A percentile compares a stretch with the other conserved stretches of the same genome.
Evolutionary conservation across 2,113 vertebrate genomes (phyloP).

Genomic region (Leptobrachium ailaonicum): DNA sequence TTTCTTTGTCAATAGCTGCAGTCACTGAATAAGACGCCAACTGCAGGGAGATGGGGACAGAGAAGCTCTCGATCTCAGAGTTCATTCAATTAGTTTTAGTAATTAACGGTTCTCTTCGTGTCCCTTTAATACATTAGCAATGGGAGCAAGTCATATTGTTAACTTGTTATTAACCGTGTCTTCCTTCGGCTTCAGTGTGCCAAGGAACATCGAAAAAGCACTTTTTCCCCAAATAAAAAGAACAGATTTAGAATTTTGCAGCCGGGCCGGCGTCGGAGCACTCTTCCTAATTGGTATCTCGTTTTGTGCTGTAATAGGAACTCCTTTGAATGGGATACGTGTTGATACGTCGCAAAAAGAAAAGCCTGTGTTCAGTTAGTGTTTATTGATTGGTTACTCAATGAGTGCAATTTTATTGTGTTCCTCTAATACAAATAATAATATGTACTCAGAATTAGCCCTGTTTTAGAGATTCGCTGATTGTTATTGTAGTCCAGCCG

Average conservation of each 20-base stretch:
- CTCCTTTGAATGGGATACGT: neutral
- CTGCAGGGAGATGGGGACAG: too few species aligned
- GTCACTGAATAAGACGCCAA: too few species aligned
- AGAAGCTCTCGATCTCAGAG: too few species aligned
- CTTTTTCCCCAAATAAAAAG: neutral
- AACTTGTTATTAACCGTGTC: too few species aligned
- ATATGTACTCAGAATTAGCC: constrained; percentile 19
- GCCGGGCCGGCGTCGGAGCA: neutral
- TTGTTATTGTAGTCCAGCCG: neutral
- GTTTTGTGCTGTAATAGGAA: neutral
- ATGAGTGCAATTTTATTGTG: constrained; percentile 13
- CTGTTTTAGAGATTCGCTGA: constrained; percentile 3
- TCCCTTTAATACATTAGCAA: too few species aligned
- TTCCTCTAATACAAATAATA: constrained; percentile 19
- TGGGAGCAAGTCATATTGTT: too few species aligned
- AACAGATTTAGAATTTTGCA: neutral
- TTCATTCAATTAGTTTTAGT: too few species aligned
- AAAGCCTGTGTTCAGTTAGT: neutral
- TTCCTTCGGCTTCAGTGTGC: too few species aligned
- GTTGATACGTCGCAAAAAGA: neutral
- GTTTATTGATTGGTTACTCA: constrained; percentile 26
- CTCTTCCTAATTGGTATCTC: constrained; percentile 1
- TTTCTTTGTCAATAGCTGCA: too few species aligned
- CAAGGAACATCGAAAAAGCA: neutral
- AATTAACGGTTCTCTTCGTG: too few species aligned